Evolutionary conservation across 2,113 vertebrate genomes (phyloP).

Genomic region (Tetraodon nigroviridis): DNA sequence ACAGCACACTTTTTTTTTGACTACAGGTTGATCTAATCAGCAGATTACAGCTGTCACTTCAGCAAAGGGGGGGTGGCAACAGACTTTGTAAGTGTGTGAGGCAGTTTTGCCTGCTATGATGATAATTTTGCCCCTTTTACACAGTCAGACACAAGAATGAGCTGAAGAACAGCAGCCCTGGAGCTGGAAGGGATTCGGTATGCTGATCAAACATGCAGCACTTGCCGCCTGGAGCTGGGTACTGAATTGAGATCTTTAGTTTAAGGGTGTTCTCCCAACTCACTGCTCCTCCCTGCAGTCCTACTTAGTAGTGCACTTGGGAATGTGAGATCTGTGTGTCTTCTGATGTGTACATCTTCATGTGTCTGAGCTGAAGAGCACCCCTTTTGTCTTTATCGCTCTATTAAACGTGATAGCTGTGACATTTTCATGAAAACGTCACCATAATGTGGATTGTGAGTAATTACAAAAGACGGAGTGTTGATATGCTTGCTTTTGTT

Average conservation of each 20-base stretch:
- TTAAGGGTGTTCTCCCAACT: slow-evolving; percentile 17
- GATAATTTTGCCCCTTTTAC: slow-evolving; percentile 10
- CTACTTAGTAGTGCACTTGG: slow-evolving; percentile 19
- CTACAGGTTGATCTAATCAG: not conserved
- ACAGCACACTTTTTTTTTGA: too few relatives aligned
- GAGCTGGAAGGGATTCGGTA: not conserved
- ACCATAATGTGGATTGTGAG: slow-evolving; percentile 47
- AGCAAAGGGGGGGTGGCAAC: too few relatives aligned
- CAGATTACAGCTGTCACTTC: not conserved
- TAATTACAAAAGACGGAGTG: slow-evolving; percentile 41
- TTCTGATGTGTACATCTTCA: slow-evolving; percentile 37
- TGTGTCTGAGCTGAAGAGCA: slow-evolving; percentile 34
- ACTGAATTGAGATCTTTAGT: slow-evolving; percentile 32
- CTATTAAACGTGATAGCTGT: slow-evolving; percentile 45
- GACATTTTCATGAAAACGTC: slow-evolving; percentile 50
- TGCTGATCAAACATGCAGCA: slow-evolving; percentile 23
- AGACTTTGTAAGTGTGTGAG: not conserved
- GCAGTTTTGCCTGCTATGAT: not conserved
- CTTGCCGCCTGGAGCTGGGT: slow-evolving; percentile 11
- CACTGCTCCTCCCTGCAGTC: slow-evolving; percentile 22
- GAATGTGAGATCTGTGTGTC: slow-evolving; percentile 23
- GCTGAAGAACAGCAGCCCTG: slow-evolving; percentile 5
- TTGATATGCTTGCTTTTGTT: slow-evolving; percentile 13
- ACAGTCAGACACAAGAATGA: not conserved
- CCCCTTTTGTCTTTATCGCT: slow-evolving; percentile 33